Evolutionary conservation across 2,113 vertebrate genomes (phyloP), one percentile per base, ranked within the genome.

Genomic region (Meriones unguiculatus): DNA sequence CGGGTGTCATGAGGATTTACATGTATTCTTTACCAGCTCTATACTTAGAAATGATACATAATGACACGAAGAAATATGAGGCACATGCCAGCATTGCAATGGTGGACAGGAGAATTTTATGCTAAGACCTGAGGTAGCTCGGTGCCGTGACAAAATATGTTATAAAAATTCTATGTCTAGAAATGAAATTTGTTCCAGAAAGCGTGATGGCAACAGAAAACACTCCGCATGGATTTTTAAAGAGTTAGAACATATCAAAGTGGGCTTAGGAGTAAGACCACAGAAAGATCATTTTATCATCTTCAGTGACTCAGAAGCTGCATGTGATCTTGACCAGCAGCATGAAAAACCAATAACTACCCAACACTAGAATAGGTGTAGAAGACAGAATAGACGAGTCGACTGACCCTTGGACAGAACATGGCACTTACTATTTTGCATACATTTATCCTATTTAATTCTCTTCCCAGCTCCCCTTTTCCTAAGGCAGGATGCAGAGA

Each of bases 41-140:
- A 38, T 69, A 90, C 46, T 97, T 97, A 97, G 72, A 98, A 1
- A 0, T 96, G 90, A 97, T 77, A 96, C 95, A 94, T 64, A 97
- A 97, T 72, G 91, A 92, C 80, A 69, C 89, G 88, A 97, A 97
- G 85, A 98, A 97, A 65, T 80, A 69, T 87, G 95, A 97, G 10
- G 67, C 92, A 96, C 46, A 94, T 41, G 80, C 52, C 82, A 92
- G 88, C 95, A 96, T 90, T 92, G 70, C 77, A 94, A 94, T 70
- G 96, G 78, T 97, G 89, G 96, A 59, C 30, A 96, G 89, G 59
- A 96, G 25, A 93, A 96, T 92, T 96, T 97, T 96, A 72, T 96
- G 91, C 17, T 28, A 98, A 98, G 87, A 96, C 96, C 20, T 67
- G 52, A 96, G 85, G n/a, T 65, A 52, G 38, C 14, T 93, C 54